A percentile compares a stretch with the other conserved stretches of the same genome.
phyloP scores from a whole-genome alignment of 1,140 invertebrate genomes.

The Bombus picipes region DNA sequence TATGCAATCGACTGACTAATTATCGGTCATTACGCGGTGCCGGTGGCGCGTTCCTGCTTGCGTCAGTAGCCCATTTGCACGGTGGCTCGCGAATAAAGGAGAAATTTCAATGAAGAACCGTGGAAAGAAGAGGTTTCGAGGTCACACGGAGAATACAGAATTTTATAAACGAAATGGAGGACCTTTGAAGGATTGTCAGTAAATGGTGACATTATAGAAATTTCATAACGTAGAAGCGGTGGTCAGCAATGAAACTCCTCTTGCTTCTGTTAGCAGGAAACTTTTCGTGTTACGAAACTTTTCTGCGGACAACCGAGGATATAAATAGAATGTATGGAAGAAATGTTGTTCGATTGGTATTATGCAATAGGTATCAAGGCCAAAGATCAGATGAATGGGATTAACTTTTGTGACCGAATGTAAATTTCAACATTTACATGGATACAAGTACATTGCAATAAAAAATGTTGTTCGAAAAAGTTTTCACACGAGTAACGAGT shows the following conservation, averaged over 20 bases:
- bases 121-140: neutral
- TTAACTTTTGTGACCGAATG: neutral
- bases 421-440: neutral
- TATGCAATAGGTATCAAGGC: neutral
- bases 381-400: neutral
- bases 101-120: constrained; percentile 53
- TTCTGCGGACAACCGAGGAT: too few relatives aligned
- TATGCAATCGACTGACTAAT: constrained; percentile 68
- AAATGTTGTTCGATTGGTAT: neutral
- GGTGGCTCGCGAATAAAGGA: constrained; percentile 39
- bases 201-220: neutral
- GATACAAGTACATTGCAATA: too few relatives aligned
- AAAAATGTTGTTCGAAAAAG: too few relatives aligned
- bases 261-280: neutral
- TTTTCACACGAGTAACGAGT: too few relatives aligned
- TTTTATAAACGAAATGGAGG: neutral
- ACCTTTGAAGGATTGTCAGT: neutral
- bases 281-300: constrained; percentile 3
- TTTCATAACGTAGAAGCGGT: neutral
- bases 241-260: neutral
- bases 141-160: neutral
- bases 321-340: neutral
- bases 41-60: constrained; percentile 51
- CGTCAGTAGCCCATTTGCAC: constrained; percentile 60
- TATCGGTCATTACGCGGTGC: constrained; percentile 65